phyloP scores from a whole-genome alignment of 2,113 vertebrate species.

The Leptosomus discolor region DNA sequence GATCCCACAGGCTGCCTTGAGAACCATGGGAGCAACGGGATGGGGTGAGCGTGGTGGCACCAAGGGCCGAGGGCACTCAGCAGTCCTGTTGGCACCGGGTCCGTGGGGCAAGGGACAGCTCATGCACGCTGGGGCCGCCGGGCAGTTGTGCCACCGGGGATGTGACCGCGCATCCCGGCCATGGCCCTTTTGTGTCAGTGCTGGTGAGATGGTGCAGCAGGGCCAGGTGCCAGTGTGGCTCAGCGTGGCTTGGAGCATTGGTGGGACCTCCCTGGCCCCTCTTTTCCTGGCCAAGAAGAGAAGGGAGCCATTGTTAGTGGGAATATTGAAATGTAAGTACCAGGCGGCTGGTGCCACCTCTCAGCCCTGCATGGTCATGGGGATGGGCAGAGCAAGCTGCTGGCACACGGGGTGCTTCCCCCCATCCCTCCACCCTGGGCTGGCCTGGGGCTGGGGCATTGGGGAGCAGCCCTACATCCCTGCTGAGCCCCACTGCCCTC shows the following conservation, averaged over 20 bases:
- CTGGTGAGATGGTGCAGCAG: not conserved
- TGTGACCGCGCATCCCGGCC: fast-evolving
- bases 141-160: not conserved
- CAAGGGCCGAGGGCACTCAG: not conserved
- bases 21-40: not conserved
- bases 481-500: not conserved
- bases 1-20: too few species aligned
- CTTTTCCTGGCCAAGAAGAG: not conserved
- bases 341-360: not conserved
- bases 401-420: not conserved
- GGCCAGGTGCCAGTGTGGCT: not conserved
- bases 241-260: fast-evolving
- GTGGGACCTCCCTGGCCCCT: not conserved
- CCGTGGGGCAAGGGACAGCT: not conserved
- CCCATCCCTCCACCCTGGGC: not conserved
- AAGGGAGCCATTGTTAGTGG: not conserved
- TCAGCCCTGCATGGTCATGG: fast-evolving
- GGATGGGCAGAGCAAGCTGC: not conserved
- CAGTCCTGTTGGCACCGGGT: not conserved
- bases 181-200: not conserved
- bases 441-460: fast-evolving
- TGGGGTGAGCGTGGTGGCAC: not conserved
- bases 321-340: not conserved
- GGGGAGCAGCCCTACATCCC: fast-evolving
- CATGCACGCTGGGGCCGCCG: fast-evolving